Conservation (phyloP, 1,140 invertebrate genomes). For the Apis dorsata region DNA sequence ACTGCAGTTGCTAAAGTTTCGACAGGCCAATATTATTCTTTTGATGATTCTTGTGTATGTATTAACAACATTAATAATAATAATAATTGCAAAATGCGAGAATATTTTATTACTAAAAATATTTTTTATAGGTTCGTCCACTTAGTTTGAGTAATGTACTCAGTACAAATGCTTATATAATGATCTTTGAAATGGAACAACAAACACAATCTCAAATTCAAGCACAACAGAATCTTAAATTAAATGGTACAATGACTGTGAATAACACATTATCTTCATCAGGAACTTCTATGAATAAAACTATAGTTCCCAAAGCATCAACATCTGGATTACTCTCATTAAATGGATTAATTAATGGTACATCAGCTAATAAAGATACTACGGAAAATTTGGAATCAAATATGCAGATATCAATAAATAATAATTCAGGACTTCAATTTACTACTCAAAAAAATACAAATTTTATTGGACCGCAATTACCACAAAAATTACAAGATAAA, state of each 20-base stretch:
- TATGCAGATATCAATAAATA: constrained; percentile 52
- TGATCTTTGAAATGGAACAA: constrained; percentile 91
- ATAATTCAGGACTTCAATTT: constrained; percentile 36
- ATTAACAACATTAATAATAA: constrained; percentile 6
- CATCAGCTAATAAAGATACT: constrained; percentile 32
- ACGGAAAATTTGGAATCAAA: constrained; percentile 37
- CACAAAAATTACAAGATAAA: constrained; percentile 70
- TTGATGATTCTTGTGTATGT: constrained; percentile 87
- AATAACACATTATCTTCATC: constrained; percentile 59
- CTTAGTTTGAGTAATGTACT: constrained; percentile 87
- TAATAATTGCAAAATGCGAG: background rate
- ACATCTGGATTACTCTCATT: constrained; percentile 56
- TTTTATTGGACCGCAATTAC: constrained; percentile 74
- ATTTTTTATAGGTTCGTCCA: constrained; percentile 82
- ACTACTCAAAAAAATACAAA: constrained; percentile 59
- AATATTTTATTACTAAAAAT: background rate
- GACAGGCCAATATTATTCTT: constrained; percentile 91
- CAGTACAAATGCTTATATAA: constrained; percentile 92
- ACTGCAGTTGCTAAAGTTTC: constrained; percentile 94
- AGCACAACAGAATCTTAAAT: constrained; percentile 67
- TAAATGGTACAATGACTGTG: constrained; percentile 64
- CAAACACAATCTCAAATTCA: constrained; percentile 66
- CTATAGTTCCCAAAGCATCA: constrained; percentile 63
- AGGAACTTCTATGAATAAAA: constrained; percentile 59
- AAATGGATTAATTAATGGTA: constrained; percentile 61